Percentiles rank a stretch among this genome's conserved stretches.
These are phyloP conservation scores for Digitonthophagus gazella DNA, from an alignment of 2,888 invertebrate species.

Conservation along the genomic window DNA sequence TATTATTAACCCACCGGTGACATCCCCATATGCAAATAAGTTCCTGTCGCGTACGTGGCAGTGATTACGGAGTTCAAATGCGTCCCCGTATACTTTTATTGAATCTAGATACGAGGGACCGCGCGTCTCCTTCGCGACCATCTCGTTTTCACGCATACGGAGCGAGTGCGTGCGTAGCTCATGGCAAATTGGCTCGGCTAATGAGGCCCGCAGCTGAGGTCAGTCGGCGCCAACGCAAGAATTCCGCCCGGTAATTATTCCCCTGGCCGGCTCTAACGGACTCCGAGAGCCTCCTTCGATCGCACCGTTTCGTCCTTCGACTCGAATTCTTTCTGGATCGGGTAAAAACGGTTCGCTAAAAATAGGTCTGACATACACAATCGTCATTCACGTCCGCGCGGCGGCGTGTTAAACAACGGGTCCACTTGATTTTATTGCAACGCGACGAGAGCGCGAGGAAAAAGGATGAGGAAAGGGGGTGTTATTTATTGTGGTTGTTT, in stretches of 20 bases:
- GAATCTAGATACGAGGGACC: neutral
- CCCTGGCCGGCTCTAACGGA: neutral
- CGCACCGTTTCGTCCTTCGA: neutral
- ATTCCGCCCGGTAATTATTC: constrained; percentile 16
- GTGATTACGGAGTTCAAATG: too few species aligned
- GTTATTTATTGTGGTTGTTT: constrained; percentile 27
- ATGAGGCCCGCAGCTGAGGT: constrained; percentile 40
- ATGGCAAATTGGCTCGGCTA: constrained; percentile 41
- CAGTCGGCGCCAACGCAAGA: constrained; percentile 39
- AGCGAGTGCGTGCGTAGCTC: constrained; percentile 35
- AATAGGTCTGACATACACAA: neutral
- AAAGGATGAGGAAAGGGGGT: neutral
- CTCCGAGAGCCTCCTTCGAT: neutral
- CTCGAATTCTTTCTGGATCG: neutral
- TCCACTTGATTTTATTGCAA: neutral
- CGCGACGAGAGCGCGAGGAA: neutral
- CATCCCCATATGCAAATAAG: too few species aligned
- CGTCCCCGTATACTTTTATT: too few species aligned
- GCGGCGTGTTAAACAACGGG: neutral
- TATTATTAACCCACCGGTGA: too few species aligned
- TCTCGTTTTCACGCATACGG: constrained; percentile 25
- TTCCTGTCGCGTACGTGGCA: constrained; percentile 3
- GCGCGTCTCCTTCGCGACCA: neutral
- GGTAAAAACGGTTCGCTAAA: neutral
- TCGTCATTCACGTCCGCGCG: neutral